Percentiles rank a stretch among this genome's conserved stretches.
phyloP scores from a whole-genome alignment of 2,888 invertebrate species.

The Cecidostiba fungosa region DNA sequence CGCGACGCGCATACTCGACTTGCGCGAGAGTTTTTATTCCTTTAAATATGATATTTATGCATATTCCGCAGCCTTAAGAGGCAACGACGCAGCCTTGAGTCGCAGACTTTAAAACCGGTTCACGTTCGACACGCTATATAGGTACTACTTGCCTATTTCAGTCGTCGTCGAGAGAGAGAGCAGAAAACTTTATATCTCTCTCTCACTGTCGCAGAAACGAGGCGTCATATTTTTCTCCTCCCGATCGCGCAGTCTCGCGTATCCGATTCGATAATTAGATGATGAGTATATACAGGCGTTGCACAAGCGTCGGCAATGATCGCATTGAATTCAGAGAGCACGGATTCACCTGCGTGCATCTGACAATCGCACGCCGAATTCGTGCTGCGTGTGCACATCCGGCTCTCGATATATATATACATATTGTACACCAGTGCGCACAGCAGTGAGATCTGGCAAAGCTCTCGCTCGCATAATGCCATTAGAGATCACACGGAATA shows the following conservation, averaged over 20 bases:
- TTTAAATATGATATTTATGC: conserved; percentile 2
- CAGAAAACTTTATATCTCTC: background rate
- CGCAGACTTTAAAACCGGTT: conserved; percentile 12
- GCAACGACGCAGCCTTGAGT: background rate
- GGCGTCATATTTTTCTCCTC: too few relatives aligned
- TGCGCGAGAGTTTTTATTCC: background rate
- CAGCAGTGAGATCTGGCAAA: background rate
- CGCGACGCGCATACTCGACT: too few relatives aligned
- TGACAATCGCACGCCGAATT: background rate
- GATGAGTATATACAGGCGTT: background rate
- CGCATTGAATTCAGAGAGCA: background rate
- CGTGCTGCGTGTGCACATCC: background rate
- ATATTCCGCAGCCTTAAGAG: conserved; percentile 1
- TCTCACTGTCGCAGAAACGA: background rate
- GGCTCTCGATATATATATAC: background rate
- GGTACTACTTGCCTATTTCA: background rate
- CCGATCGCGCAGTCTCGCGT: background rate
- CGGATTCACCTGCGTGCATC: background rate
- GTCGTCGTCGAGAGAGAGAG: background rate
- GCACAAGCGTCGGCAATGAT: background rate
- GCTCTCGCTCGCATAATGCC: conserved; percentile 38
- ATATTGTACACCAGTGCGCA: background rate
- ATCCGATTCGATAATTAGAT: conserved; percentile 9
- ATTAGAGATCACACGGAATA: conserved; percentile 54
- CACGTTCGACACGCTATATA: background rate